Conservation (phyloP, 2,113 vertebrate species). For the Eudyptes chrysolophus region DNA sequence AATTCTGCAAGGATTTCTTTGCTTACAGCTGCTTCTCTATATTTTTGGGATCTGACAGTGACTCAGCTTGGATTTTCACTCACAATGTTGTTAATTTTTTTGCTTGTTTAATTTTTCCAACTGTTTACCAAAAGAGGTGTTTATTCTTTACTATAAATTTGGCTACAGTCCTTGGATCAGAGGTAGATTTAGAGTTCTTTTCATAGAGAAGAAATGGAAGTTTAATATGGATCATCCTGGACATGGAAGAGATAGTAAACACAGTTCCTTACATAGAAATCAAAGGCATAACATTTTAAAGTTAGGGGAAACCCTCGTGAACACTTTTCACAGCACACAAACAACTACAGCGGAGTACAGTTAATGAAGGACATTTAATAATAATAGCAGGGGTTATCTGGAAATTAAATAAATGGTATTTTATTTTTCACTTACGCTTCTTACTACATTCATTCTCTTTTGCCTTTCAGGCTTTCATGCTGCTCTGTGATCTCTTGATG, state of each 20-base stretch:
- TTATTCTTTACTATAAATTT: background rate
- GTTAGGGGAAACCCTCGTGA: background rate
- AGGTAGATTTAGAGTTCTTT: background rate
- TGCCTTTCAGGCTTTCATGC: conserved; percentile 92
- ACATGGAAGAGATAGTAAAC: background rate
- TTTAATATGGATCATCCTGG: background rate
- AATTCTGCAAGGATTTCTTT: background rate
- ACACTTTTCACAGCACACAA: background rate
- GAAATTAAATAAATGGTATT: background rate
- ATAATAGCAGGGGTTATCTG: background rate
- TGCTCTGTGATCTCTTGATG: conserved; percentile 98
- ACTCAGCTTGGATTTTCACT: background rate
- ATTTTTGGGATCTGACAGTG: background rate
- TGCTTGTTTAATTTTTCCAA: background rate
- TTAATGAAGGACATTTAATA: background rate
- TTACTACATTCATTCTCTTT: background rate
- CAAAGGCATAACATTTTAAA: background rate
- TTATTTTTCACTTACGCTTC: background rate
- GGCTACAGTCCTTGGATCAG: background rate
- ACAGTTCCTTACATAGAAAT: background rate
- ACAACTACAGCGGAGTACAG: background rate
- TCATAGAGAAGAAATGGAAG: background rate
- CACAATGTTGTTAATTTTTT: background rate
- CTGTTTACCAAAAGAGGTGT: background rate
- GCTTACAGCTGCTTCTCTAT: background rate